Conservation (phyloP, 2,797 vertebrate genomes). For the Channa striata region DNA sequence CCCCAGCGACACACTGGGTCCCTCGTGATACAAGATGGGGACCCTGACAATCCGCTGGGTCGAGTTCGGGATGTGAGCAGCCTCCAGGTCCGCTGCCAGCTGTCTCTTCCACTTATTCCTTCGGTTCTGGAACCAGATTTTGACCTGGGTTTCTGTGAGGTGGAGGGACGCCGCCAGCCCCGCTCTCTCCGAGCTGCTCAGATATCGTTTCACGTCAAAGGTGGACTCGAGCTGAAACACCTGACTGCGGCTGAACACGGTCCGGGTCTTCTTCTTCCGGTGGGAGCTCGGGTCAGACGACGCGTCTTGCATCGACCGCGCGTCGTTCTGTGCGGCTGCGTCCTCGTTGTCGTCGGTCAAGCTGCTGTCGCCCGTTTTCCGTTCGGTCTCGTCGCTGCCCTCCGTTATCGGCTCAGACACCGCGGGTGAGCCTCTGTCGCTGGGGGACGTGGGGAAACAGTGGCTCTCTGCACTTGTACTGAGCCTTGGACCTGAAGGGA, state of each 20-base stretch:
- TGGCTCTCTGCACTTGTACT: conserved; percentile 60
- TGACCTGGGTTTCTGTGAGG: conserved; percentile 92
- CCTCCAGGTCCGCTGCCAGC: conserved; percentile 89
- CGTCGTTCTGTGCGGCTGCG: conserved; percentile 49
- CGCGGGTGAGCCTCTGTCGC: conserved; percentile 89
- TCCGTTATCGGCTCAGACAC: conserved; percentile 83
- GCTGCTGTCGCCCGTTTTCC: conserved; percentile 61
- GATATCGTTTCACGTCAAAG: conserved; percentile 92
- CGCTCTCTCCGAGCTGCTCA: conserved; percentile 88
- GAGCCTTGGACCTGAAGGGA: conserved; percentile 67
- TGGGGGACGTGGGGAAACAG: conserved; percentile 75
- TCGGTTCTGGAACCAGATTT: conserved; percentile 94
- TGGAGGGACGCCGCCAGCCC: conserved; percentile 85
- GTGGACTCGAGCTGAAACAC: conserved; percentile 96
- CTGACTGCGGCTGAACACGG: conserved; percentile 92
- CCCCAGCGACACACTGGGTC: conserved; percentile 80
- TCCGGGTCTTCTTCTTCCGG: conserved; percentile 92
- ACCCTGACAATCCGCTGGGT: conserved; percentile 91
- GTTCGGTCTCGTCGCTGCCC: conserved; percentile 67
- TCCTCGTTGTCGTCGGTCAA: conserved; percentile 75
- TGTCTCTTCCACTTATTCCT: conserved; percentile 94
- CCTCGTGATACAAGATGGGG: conserved; percentile 93
- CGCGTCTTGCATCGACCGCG: conserved; percentile 63
- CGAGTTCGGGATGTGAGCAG: conserved; percentile 84
- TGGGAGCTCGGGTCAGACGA: conserved; percentile 51